phyloP scores from a whole-genome alignment of 2,888 invertebrate species.

The Drosophila rellima region DNA sequence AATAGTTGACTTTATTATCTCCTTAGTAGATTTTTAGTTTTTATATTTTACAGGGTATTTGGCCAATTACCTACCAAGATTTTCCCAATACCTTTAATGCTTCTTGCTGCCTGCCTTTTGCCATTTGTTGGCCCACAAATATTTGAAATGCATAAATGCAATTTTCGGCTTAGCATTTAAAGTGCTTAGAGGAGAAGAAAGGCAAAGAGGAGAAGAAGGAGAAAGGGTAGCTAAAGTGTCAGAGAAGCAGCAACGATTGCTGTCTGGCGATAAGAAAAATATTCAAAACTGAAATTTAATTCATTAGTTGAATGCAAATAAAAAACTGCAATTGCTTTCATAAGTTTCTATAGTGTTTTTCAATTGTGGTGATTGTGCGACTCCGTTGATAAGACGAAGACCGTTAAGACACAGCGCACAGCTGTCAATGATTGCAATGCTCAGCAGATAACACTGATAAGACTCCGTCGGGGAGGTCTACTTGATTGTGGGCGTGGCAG shows the following conservation, averaged over 20 bases:
- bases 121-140: slow-evolving; percentile 59
- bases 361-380: slow-evolving; percentile 5
- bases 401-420: slow-evolving; percentile 5
- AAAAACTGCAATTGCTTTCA: slow-evolving; percentile 1
- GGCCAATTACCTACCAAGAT: neutral
- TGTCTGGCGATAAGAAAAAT: slow-evolving; percentile 40
- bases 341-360: slow-evolving; percentile 2
- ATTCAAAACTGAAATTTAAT: slow-evolving; percentile 24
- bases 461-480: slow-evolving; percentile 13
- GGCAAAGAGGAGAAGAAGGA: too few species aligned
- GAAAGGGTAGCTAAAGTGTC: neutral
- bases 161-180: slow-evolving; percentile 62
- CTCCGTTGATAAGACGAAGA: slow-evolving; percentile 21
- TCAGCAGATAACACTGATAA: slow-evolving; percentile 12
- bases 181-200: slow-evolving; percentile 24
- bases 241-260: neutral
- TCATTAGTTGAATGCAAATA: slow-evolving; percentile 17
- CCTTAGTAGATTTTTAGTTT: neutral
- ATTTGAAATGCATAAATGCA: slow-evolving; percentile 72
- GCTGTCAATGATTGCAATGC: slow-evolving; percentile 20
- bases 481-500: slow-evolving; percentile 20
- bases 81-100: neutral
- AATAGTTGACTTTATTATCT: neutral
- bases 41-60: slow-evolving; percentile 31
- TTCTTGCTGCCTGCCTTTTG: slow-evolving; percentile 50